Conservation (phyloP, 2,888 invertebrate genomes). For the Pristionchus entomophagus region DNA sequence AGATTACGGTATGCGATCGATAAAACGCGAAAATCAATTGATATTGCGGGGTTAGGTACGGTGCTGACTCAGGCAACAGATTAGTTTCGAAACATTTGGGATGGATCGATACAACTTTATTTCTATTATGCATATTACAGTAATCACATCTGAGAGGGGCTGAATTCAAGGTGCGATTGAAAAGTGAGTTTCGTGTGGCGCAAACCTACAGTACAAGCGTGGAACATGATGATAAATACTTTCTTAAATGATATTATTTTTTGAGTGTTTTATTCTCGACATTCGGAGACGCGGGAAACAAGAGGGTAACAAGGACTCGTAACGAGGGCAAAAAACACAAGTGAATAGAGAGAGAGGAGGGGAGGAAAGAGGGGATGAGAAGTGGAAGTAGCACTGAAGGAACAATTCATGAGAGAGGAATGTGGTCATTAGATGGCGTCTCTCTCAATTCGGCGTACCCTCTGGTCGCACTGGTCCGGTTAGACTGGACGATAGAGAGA, state of each 20-base stretch:
- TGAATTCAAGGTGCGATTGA: neutral
- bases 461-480: neutral
- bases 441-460: neutral
- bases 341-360: conserved; percentile 10
- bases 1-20: neutral
- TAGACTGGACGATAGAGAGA: neutral
- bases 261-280: neutral
- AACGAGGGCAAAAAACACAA: conserved; percentile 8
- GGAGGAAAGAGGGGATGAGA: neutral
- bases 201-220: neutral
- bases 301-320: conserved; percentile 39
- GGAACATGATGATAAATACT: neutral
- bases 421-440: neutral
- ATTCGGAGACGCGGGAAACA: neutral
- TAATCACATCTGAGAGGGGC: neutral
- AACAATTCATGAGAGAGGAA: neutral
- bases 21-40: too few relatives aligned
- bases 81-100: neutral
- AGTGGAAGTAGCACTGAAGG: neutral
- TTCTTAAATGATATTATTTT: neutral
- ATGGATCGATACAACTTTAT: conserved; percentile 9
- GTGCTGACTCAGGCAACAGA: neutral
- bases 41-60: neutral
- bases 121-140: conserved; percentile 7
- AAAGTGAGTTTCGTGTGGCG: neutral